These are phyloP conservation scores for Melanotaenia boesemani DNA, from an alignment of 2,797 vertebrate species.

Conservation along the genomic window DNA sequence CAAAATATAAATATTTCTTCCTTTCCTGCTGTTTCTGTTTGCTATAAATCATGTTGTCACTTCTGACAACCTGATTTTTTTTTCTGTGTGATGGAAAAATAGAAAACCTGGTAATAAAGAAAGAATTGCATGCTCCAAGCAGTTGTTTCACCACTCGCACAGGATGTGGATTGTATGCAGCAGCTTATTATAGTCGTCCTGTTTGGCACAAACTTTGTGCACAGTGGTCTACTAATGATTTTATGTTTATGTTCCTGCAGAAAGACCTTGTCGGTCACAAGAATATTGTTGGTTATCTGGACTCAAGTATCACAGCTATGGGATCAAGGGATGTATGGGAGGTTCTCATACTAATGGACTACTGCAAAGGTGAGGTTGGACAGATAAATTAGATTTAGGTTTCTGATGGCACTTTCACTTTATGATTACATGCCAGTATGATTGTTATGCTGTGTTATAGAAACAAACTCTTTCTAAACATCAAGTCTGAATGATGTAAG, in stretches of 20 bases:
- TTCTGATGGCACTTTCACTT: not conserved
- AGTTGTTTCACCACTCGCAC: not conserved
- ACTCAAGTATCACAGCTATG: slow-evolving; percentile 93
- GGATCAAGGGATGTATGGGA: slow-evolving; percentile 97
- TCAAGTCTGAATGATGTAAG: not conserved
- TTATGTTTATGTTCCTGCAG: slow-evolving; percentile 74
- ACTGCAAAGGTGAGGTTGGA: slow-evolving; percentile 89
- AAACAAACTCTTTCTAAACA: not conserved
- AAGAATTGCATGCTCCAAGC: not conserved
- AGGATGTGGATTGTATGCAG: not conserved
- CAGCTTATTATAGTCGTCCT: not conserved
- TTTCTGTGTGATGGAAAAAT: not conserved
- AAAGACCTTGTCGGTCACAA: slow-evolving; percentile 95
- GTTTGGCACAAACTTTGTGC: not conserved
- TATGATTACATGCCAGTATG: not conserved
- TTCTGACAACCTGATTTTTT: not conserved
- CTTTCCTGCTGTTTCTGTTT: not conserved
- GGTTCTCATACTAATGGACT: slow-evolving; percentile 98
- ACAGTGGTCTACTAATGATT: slow-evolving; percentile 8
- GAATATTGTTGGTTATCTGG: slow-evolving; percentile 97
- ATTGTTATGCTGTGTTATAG: not conserved
- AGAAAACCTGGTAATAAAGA: not conserved
- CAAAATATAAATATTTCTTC: not conserved
- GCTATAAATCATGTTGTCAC: not conserved
- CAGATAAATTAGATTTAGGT: too few relatives aligned